A percentile compares a stretch with the other conserved stretches of the same genome.
Conservation (phyloP, 1,140 invertebrate species). For the Sycobia sp. region DNA sequence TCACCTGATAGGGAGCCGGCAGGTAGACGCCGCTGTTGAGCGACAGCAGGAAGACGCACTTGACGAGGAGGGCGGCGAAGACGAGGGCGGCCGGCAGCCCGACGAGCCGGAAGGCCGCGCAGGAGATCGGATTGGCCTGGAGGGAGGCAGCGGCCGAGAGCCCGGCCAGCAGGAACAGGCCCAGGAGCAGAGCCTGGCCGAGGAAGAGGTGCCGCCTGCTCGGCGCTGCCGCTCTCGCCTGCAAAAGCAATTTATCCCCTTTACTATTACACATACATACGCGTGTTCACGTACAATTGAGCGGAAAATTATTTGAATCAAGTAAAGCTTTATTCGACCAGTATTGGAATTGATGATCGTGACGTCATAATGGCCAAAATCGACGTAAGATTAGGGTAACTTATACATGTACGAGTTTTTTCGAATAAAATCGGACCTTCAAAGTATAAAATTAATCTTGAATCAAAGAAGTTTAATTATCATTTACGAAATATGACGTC, state of each 20-base stretch:
- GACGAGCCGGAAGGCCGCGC: conserved; percentile 82
- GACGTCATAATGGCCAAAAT: no score
- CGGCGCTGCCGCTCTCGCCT: conserved; percentile 79
- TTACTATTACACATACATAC: background rate
- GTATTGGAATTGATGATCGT: no score
- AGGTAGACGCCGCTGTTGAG: conserved; percentile 90
- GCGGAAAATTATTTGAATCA: no score
- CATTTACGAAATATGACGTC: no score
- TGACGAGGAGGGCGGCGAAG: conserved; percentile 89
- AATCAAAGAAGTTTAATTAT: no score
- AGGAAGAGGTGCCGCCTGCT: conserved; percentile 86
- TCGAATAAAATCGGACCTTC: no score
- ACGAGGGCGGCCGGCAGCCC: conserved; percentile 88
- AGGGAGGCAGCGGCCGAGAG: conserved; percentile 80
- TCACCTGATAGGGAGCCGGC: conserved; percentile 85
- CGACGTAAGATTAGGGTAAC: no score
- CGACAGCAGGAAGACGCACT: conserved; percentile 90
- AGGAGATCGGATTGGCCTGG: conserved; percentile 79
- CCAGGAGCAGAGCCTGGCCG: conserved; percentile 87
- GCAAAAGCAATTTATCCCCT: conserved; percentile 27
- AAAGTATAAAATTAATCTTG: no score
- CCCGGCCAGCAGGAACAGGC: conserved; percentile 82
- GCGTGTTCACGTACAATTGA: no score
- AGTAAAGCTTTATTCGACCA: no score
- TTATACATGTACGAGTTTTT: no score